Conservation (phyloP, 2,797 vertebrate species). For the Galago senegalensis region DNA sequence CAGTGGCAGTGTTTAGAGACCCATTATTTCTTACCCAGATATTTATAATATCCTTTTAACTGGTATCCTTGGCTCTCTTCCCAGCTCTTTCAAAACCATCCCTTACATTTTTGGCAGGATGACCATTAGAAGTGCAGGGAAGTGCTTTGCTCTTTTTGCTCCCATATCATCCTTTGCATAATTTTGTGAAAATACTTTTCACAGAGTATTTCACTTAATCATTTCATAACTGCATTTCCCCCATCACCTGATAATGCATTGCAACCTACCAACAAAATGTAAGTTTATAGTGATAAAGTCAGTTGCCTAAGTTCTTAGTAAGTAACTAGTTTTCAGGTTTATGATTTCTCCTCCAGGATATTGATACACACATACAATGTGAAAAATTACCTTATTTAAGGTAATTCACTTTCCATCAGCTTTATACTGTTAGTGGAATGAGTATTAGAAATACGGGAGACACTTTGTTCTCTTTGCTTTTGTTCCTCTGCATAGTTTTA, state of each 20-base stretch:
- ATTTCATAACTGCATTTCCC: constrained; percentile 22
- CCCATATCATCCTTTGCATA: background rate
- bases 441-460: background rate
- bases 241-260: background rate
- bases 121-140: background rate
- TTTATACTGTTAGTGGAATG: background rate
- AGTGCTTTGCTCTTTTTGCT: background rate
- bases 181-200: constrained; percentile 22
- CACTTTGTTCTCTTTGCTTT: background rate
- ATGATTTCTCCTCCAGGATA: background rate
- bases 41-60: background rate
- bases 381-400: background rate
- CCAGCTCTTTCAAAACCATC: background rate
- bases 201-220: background rate
- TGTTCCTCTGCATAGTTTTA: background rate
- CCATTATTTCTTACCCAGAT: background rate
- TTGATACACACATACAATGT: background rate
- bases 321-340: background rate
- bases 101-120: background rate
- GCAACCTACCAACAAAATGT: background rate
- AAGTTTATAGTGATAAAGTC: background rate
- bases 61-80: background rate
- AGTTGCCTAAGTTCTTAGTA: background rate
- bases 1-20: background rate
- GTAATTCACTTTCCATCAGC: background rate